Conservation (phyloP, 2,888 invertebrate species). For the Brenthis ino region DNA sequence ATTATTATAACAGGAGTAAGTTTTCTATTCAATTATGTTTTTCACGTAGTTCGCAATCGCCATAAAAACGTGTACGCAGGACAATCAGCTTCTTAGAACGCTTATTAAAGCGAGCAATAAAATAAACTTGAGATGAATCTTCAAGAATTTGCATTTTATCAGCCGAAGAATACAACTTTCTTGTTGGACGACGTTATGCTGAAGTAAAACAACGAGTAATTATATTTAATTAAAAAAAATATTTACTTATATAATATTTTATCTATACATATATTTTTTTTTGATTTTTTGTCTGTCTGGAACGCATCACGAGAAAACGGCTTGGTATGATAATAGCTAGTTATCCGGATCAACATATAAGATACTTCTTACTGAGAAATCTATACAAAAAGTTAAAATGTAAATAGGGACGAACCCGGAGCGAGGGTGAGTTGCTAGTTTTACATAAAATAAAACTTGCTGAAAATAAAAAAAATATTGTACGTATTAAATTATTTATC, state of each 20-base stretch:
- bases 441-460: no score
- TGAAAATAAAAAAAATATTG: no score
- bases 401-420: no score
- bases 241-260: background rate
- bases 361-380: no score
- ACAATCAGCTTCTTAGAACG: slow-evolving; percentile 49
- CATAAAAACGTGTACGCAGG: slow-evolving; percentile 33
- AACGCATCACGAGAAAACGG: no score
- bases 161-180: slow-evolving; percentile 73
- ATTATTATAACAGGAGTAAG: background rate
- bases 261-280: no score
- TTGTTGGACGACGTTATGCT: slow-evolving; percentile 50
- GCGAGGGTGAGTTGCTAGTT: no score
- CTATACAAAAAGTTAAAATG: no score
- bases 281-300: no score
- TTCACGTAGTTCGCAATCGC: slow-evolving; percentile 1
- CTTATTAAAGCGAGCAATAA: slow-evolving; percentile 78
- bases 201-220: background rate
- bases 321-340: no score
- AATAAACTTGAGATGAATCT: slow-evolving; percentile 73
- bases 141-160: slow-evolving; percentile 78
- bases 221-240: background rate
- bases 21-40: slow-evolving; percentile 7
- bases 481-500: no score
- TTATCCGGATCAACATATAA: no score